Evolutionary conservation across 1,140 invertebrate genomes (phyloP), one percentile per base, ranked within the genome.

Genomic region (Bombus ignitus): DNA sequence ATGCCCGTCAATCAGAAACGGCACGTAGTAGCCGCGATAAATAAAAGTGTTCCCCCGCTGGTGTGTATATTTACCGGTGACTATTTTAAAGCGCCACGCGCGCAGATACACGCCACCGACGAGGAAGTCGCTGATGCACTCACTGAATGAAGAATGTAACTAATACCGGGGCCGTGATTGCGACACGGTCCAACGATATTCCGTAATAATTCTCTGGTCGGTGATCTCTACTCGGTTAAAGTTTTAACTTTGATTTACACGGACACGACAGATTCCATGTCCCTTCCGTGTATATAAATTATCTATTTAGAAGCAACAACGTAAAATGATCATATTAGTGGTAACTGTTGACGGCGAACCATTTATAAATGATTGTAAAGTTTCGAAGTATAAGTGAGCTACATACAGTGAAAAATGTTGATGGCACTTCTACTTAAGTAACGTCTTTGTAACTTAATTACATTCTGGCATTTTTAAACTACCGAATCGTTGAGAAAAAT

Each of bases 1-100:
- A 86, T 81, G 84, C 68, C 79, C 81, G 66, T 84, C 79, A 87
- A 87, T 79, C 62, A 83, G 74, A 80, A 76, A 44, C 70, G 65
- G 73, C 78, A 59, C 72, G 74, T 73, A 74, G 70, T 85, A 62
- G 39, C 83, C 62, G 47, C 71, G 76, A 75, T 79, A 86, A 89
- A 83, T 87, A 89, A 89, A 85, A 89, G 87, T 80, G 42, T 80
- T 37, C 72, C 37, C 53, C 25, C 59, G 62, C 47, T 12, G 81
- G 66, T 12, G 77, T 78, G 71, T 82, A 88, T 86, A 86, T 82
- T 83, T 85, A 83, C 73, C 71, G 78, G 66, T 68, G 90, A 90
- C 88, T 89, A 89, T 89, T 89, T 87, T 87, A 81, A 70, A 84
- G 79, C 44, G 81, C 86, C 81, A 89, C 88, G 74, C 76, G 78